Evolutionary conservation across 2,113 vertebrate genomes (phyloP).

Genomic region (Anolis carolinensis): DNA sequence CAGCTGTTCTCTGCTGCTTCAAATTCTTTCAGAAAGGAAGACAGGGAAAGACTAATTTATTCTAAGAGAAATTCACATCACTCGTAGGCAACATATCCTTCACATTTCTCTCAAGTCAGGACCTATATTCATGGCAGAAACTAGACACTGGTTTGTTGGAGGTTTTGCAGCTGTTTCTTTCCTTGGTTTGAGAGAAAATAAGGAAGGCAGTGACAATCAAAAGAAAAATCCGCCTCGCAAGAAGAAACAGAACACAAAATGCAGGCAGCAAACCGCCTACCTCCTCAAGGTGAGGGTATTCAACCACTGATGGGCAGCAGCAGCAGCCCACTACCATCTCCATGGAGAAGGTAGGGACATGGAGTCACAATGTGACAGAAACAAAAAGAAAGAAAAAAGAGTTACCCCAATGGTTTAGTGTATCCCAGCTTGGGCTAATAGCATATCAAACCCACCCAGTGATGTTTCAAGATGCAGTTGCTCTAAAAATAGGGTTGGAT

Average conservation of each 20-base stretch:
- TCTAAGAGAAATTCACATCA: neutral
- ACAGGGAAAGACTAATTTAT: neutral
- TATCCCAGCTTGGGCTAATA: neutral
- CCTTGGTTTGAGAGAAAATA: neutral
- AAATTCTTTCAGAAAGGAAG: slow-evolving; percentile 16
- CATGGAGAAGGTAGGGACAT: slow-evolving; percentile 66
- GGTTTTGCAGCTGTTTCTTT: neutral
- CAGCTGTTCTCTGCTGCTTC: neutral
- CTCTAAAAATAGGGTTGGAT: no score
- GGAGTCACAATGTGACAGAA: slow-evolving; percentile 26
- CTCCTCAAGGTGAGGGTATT: slow-evolving; percentile 65
- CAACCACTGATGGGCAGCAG: slow-evolving; percentile 72
- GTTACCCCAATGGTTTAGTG: neutral
- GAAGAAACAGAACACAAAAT: neutral
- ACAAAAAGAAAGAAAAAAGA: neutral
- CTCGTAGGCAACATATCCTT: neutral
- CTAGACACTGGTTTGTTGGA: neutral
- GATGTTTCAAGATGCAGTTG: neutral
- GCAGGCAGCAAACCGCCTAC: slow-evolving; percentile 50
- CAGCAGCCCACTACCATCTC: slow-evolving; percentile 74
- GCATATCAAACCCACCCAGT: no score
- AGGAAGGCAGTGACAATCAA: neutral
- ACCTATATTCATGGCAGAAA: neutral
- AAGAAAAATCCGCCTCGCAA: slow-evolving; percentile 5
- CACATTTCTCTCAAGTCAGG: neutral